These are phyloP conservation scores for Tenebrosternarchus preto DNA, from an alignment of 2,113 vertebrate genomes.

Conservation along the genomic window DNA sequence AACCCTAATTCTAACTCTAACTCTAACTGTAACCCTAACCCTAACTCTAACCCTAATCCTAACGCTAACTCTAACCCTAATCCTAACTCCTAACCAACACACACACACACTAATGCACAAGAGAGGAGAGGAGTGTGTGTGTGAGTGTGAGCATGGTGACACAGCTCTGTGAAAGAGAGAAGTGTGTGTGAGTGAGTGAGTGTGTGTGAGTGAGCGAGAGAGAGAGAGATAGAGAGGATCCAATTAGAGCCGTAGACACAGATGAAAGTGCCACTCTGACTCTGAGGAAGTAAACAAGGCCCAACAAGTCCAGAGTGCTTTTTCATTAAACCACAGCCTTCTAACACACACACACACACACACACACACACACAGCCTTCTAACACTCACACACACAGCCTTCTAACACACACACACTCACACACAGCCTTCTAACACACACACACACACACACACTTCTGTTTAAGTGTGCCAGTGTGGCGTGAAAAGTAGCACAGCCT, in stretches of 20 bases:
- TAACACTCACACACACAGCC: slow-evolving; percentile 35
- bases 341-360: slow-evolving; percentile 59
- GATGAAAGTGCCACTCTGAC: slow-evolving; percentile 80
- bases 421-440: slow-evolving; percentile 64
- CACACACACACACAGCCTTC: slow-evolving; percentile 39
- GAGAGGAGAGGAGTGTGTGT: slow-evolving; percentile 56
- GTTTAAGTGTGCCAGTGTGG: slow-evolving; percentile 1
- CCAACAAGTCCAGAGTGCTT: slow-evolving; percentile 75
- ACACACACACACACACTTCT: slow-evolving; percentile 45
- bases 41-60: no score
- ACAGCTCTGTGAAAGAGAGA: no score
- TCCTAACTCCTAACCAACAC: no score
- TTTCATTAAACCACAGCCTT: slow-evolving; percentile 71
- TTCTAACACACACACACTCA: slow-evolving; percentile 30
- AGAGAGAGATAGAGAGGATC: slow-evolving; percentile 60
- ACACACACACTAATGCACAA: not conserved
- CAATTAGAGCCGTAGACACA: slow-evolving; percentile 77
- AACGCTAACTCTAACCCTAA: no score
- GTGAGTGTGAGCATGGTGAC: slow-evolving; percentile 63
- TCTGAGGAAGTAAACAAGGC: slow-evolving; percentile 76
- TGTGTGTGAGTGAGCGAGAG: slow-evolving; percentile 32
- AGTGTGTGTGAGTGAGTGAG: not conserved
- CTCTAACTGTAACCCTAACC: no score
- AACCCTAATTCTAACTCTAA: no score
- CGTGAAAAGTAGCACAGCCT: slow-evolving; percentile 40